Conservation (phyloP, 1,140 invertebrate species). For the Lordiphosa collinella region DNA sequence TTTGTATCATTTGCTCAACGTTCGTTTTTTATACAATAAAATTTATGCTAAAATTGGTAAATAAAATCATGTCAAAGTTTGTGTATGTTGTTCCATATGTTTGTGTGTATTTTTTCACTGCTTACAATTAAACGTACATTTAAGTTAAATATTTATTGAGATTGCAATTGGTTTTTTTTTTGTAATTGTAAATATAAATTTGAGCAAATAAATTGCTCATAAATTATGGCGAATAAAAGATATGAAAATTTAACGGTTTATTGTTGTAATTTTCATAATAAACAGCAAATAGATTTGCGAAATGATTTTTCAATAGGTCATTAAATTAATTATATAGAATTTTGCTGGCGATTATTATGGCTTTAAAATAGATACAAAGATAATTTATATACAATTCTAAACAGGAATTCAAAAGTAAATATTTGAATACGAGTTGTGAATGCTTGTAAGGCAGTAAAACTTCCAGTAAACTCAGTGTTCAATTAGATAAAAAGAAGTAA, state of each 20-base stretch:
- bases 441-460: too few relatives aligned
- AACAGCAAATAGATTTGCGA: too few relatives aligned
- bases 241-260: slow-evolving; percentile 16
- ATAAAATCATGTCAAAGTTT: slow-evolving; percentile 68
- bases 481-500: too few relatives aligned
- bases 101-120: slow-evolving; percentile 24
- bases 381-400: slow-evolving; percentile 44
- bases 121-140: slow-evolving; percentile 47
- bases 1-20: slow-evolving; percentile 27
- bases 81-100: slow-evolving; percentile 23
- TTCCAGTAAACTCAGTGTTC: too few relatives aligned
- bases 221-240: slow-evolving; percentile 52
- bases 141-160: slow-evolving; percentile 51
- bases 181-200: slow-evolving; percentile 33
- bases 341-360: too few relatives aligned
- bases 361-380: background rate
- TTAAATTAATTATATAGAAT: too few relatives aligned
- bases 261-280: too few relatives aligned
- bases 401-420: slow-evolving; percentile 14
- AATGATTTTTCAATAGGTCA: too few relatives aligned
- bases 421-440: too few relatives aligned
- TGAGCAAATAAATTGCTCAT: slow-evolving; percentile 45
- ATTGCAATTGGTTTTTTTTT: slow-evolving; percentile 15
- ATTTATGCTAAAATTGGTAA: slow-evolving; percentile 66
- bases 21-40: slow-evolving; percentile 65